Base-by-base conservation (phyloP, 1,140 invertebrate species). In the Akabosia matsudoensis region DNA sequence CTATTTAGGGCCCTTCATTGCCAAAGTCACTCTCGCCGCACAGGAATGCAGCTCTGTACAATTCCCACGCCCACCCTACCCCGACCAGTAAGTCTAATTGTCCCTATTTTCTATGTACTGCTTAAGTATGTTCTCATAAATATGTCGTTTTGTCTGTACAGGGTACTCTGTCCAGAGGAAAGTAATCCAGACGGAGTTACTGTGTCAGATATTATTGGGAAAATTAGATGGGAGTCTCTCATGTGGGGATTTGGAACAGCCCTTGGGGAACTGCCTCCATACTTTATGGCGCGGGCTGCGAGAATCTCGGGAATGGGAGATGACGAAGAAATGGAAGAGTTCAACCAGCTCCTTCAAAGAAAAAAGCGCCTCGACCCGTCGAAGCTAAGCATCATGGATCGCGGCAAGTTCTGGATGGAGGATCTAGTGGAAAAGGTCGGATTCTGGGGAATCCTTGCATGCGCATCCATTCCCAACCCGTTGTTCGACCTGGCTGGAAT, bases 401-500 rank as follows among this genome's bases (percentile, higher is more conserved):
- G 90, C 80, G 90, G 90, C 1, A 98, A 98, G 86, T 83, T 96
- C 61, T 90, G 90, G 79, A 91, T 99, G 80, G 95, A 98, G 85
- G 92, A 93, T 80, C 86, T 99, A 70, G 96, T 99, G 0, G 92
- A 98, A 83, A 91, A 90, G 84, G 93, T 98, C 70, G 97, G 98
- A 28, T 99, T 99, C 86, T 91, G 96, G 79, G 97, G 97, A 30
- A 99, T 99, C 80, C 85, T 99, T 76, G 92, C 96, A 1, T 99
- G 97, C 88, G 98, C 97, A 56, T 97, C 96, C 76, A 96, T 99
- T 84, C 98, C 98, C n/a, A 99, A 99, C 88, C 98, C 98, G 0
- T 85, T 99, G 73, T 99, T 99, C 86, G 98, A 99, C 85, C 87
- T 99, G 82, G 98, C 98, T 73, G 98, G 97, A 0, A 94, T 99